A percentile compares a stretch with the other conserved stretches of the same genome.
These are phyloP conservation scores for Thamnophis elegans DNA, from an alignment of 2,797 vertebrate genomes.

Conservation along the genomic window DNA sequence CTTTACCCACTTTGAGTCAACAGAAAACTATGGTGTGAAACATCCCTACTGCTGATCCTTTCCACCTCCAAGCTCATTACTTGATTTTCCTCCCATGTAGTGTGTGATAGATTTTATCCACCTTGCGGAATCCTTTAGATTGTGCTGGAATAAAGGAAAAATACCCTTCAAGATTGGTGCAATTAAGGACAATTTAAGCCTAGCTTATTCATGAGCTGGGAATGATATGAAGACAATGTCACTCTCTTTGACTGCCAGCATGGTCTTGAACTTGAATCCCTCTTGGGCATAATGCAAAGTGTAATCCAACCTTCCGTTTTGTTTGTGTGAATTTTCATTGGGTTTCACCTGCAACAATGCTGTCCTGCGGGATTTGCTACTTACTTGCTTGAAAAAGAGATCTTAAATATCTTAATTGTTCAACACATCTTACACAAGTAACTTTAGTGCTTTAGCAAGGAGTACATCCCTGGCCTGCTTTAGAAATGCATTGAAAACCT, in stretches of 20 bases:
- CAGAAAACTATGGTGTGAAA: not conserved
- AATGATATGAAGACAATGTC: not conserved
- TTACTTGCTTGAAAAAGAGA: not conserved
- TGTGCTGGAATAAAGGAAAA: not conserved
- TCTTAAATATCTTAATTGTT: not conserved
- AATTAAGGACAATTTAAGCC: not conserved
- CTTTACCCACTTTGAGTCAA: not conserved
- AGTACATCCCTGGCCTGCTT: not conserved
- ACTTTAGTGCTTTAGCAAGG: not conserved
- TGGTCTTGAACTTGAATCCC: not conserved
- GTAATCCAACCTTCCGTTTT: not conserved
- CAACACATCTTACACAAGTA: not conserved
- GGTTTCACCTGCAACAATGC: not conserved
- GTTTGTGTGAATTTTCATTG: not conserved
- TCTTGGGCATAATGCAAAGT: not conserved
- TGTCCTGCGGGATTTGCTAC: not conserved
- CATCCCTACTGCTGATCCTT: not conserved
- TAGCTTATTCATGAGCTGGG: not conserved
- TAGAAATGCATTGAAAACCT: not conserved
- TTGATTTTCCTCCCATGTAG: not conserved
- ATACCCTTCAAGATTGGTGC: not conserved
- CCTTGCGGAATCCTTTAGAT: not conserved
- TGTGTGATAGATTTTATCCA: not conserved
- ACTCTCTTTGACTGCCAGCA: not conserved
- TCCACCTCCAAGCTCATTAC: not conserved